Evolutionary conservation across 2,888 invertebrate genomes (phyloP).

Genomic region (Perdita meconis): DNA sequence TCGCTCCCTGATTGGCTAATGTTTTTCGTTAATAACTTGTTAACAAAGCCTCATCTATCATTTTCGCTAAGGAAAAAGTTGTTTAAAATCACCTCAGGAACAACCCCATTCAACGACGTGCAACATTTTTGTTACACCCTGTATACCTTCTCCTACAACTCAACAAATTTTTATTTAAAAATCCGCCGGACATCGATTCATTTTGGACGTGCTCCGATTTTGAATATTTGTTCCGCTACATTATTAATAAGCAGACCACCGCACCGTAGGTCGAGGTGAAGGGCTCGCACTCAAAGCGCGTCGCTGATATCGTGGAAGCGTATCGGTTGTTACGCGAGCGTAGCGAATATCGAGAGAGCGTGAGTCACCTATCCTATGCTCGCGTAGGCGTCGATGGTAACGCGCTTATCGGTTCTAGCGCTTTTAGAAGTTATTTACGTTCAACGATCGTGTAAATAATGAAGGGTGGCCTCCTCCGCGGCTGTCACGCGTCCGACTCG

Average conservation of each 20-base stretch:
- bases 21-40: too few species aligned
- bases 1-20: too few species aligned
- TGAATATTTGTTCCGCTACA: background rate
- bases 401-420: slow-evolving; percentile 38
- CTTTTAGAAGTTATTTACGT: slow-evolving; percentile 61
- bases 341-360: slow-evolving; percentile 22
- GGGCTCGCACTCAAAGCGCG: background rate
- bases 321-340: slow-evolving; percentile 22
- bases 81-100: too few species aligned
- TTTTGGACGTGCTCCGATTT: too few species aligned
- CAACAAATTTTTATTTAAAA: too few species aligned
- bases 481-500: background rate
- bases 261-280: background rate
- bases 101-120: too few species aligned
- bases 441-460: slow-evolving; percentile 51
- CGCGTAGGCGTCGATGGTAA: slow-evolving; percentile 55
- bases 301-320: background rate
- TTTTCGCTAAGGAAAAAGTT: too few species aligned
- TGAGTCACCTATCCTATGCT: slow-evolving; percentile 51
- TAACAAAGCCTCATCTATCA: too few species aligned
- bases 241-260: background rate
- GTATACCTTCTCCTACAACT: too few species aligned
- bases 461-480: slow-evolving; percentile 23
- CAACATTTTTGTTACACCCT: too few species aligned
- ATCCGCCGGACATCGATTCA: too few species aligned